Evolutionary conservation across 2,797 vertebrate genomes (phyloP), one percentile per base, ranked within the genome.

Genomic region (Mormyrops attenuatus): DNA sequence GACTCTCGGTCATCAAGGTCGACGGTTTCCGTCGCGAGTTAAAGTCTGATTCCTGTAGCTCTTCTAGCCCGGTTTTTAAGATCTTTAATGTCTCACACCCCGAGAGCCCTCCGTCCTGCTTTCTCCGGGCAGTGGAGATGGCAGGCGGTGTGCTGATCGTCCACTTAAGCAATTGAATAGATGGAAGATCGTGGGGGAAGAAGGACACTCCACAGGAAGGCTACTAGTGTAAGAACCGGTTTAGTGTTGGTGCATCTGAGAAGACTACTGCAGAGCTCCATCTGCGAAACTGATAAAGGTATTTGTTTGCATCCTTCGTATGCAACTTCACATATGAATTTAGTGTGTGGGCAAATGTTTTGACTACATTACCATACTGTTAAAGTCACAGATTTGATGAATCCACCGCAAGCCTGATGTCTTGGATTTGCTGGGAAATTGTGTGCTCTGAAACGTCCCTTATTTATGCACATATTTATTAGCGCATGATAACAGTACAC

Each of bases 391-490:
- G 34, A 87, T 87, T 53, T 44, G 52, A 57, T 87, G 50, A 87
- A 87, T 55, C 53, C 85, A 87, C 85, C 30, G 7, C 85, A 87
- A 57, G 34, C 50, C 52, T 60, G 34, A 87, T 9, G 22, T 87
- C 85, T 41, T 55, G 11, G 53, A 60, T 41, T 34, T 87, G 53
- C 50, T 57, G 49, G 85, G 22, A 57, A 38, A 34, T 57, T 53
- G 50, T 87, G 15, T 44, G 85, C 13, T 52, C 30, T 50, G 57
- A 34, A 57, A 60, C 53, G 17, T 38, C 53, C 20, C 52, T 60
- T 87, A 87, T 87, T 34, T 57, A 87, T 57, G 85, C 85, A 87
- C 52, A 87, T 87, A 87, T 87, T 87, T 87, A 87, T 55, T 77
- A 89, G 73, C 17, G 26, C 26, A 53, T 38, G 73, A 82, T 80